Evolutionary conservation across 1,140 invertebrate genomes (phyloP).

Genomic region (Listronotus bonariensis): DNA sequence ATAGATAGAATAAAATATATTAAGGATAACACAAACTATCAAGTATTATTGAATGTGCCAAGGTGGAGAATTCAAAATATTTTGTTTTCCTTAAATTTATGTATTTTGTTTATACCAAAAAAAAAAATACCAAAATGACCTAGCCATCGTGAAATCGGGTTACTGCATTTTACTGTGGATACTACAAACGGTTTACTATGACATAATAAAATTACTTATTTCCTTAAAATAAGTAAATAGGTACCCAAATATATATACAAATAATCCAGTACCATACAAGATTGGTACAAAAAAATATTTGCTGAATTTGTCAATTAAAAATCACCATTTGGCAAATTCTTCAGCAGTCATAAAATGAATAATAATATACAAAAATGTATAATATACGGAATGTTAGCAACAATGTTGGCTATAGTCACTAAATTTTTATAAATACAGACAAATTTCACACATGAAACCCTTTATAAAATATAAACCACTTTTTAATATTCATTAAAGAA

Average conservation of each 20-base stretch:
- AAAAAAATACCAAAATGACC: too few relatives aligned
- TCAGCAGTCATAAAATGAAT: conserved; percentile 18
- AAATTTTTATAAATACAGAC: too few relatives aligned
- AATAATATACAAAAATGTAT: conserved; percentile 4
- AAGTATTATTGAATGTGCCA: too few relatives aligned
- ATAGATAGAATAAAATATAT: too few relatives aligned
- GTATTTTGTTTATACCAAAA: too few relatives aligned
- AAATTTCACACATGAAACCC: too few relatives aligned
- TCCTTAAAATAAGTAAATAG: conserved; percentile 17
- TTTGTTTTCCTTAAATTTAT: too few relatives aligned
- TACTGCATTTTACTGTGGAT: conserved; percentile 3
- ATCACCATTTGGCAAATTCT: conserved; percentile 19
- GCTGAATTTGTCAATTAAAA: conserved; percentile 11
- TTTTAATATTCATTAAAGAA: too few relatives aligned
- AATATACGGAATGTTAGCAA: not conserved
- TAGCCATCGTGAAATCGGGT: too few relatives aligned
- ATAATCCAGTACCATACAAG: conserved; percentile 20
- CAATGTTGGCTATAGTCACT: not conserved
- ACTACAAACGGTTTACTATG: conserved; percentile 7
- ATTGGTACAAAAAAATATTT: conserved; percentile 10
- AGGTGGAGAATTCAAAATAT: too few relatives aligned
- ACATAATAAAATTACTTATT: conserved; percentile 21
- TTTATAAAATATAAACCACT: too few relatives aligned
- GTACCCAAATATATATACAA: conserved; percentile 26
- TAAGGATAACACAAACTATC: too few relatives aligned